Base-by-base conservation (phyloP, 2,888 invertebrate genomes). In the Noctua fimbriata region DNA sequence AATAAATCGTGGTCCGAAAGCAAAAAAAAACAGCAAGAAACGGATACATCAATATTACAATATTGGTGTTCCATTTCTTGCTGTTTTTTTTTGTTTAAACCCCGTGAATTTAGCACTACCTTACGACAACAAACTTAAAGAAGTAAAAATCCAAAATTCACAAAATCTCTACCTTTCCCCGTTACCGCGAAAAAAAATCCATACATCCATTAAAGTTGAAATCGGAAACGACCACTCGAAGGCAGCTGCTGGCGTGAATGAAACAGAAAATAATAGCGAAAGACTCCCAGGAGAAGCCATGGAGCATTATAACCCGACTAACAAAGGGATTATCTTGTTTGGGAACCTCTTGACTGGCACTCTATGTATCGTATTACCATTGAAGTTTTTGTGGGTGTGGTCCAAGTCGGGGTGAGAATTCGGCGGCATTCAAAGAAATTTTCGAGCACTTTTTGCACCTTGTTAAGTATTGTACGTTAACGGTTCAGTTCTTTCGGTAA, bases 271-370 rank as follows among this genome's bases (percentile, higher is more conserved):
- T 95, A 95, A 95, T 95, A 94, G 93, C 92, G 80, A 90, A 92
- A 93, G 89, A 92, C 92, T 94, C 94, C 92, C 93, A 82, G 91
- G 93, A 95, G 95, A 94, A 92, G 93, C 95, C 94, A 80, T 82
- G 73, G 73, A 85, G 85, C 88, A 95, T 96, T 95, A 96, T 95
- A 94, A 93, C 94, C 92, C 92, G 92, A 92, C 94, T 94, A 95
- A 95, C 95, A 96, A 96, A 94, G 95, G 95, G 95, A 96, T 96
- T 96, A 96, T 96, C 96, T 95, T 96, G 96, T 96, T 96, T 96
- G 95, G 94, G 95, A 96, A 95, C 95, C 95, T 96, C 96, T 96
- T 96, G 96, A 96, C 95, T 94, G 94, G 93, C 93, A 93, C 95
- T 95, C 94, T 93, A 92, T 94, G 92, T 94, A 95, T 95, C 95